phyloP scores from a whole-genome alignment of 2,113 vertebrate genomes.

The Diphyllodes magnificus region DNA sequence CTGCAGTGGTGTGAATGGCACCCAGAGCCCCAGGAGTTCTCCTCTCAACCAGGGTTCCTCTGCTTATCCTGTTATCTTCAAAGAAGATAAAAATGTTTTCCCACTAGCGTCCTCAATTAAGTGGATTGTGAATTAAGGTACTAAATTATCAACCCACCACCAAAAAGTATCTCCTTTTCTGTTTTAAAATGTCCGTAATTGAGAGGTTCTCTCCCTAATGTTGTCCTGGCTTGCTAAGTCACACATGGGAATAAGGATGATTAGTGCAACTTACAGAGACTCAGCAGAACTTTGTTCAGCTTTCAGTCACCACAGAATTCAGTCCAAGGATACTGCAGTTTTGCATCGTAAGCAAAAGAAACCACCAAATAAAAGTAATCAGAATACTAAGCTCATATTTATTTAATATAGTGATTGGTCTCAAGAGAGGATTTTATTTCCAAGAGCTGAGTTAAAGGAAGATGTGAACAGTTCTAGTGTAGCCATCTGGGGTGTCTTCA shows the following conservation, averaged over 20 bases:
- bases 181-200: neutral
- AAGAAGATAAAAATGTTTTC: neutral
- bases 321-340: neutral
- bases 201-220: neutral
- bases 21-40: neutral
- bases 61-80: neutral
- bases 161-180: neutral
- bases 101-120: neutral
- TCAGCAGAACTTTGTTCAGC: neutral
- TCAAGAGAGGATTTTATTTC: neutral
- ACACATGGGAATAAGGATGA: neutral
- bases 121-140: neutral
- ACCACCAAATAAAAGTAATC: neutral
- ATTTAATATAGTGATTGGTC: neutral
- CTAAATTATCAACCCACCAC: neutral
- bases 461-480: neutral
- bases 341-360: neutral
- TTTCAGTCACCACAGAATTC: neutral
- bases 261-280: neutral
- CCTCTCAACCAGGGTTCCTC: neutral
- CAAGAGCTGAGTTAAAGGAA: neutral
- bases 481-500: neutral
- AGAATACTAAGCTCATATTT: conserved; percentile 1
- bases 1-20: neutral
- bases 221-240: neutral